phyloP scores from a whole-genome alignment of 2,113 vertebrate genomes.

The Phoenicopterus ruber region DNA sequence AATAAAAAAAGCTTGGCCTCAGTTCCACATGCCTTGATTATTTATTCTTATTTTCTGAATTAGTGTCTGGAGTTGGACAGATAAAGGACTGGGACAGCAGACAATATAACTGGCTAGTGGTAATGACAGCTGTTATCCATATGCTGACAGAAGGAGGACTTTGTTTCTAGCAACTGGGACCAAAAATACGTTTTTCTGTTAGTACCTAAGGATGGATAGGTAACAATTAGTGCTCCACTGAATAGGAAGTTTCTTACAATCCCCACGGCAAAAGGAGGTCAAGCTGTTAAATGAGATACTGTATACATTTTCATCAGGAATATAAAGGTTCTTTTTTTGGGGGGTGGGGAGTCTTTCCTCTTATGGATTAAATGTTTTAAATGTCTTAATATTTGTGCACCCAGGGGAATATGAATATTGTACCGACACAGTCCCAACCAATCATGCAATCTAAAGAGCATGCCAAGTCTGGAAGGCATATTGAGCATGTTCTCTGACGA shows the following conservation, averaged over 20 bases:
- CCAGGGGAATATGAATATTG: not conserved
- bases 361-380: not conserved
- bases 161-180: not conserved
- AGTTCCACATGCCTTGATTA: conserved; percentile 5
- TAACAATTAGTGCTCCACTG: not conserved
- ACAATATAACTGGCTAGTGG: not conserved
- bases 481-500: conserved; percentile 40
- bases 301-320: not conserved
- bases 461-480: conserved; percentile 66
- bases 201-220: not conserved
- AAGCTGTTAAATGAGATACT: not conserved
- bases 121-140: conserved; percentile 38
- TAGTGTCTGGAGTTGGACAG: conserved; percentile 32
- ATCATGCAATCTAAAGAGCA: not conserved
- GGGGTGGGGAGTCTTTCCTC: not conserved
- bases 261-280: not conserved
- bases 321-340: not conserved
- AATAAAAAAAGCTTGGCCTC: conserved; percentile 1
- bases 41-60: conserved; percentile 52
- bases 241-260: not conserved
- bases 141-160: conserved; percentile 18
- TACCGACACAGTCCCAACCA: not conserved
- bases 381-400: conserved; percentile 1
- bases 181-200: not conserved
- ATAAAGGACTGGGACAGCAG: conserved; percentile 19